Evolutionary conservation across 2,113 vertebrate species (phyloP), one percentile per base, ranked within the genome.

Genomic region (Benitochromis conjunctus): DNA sequence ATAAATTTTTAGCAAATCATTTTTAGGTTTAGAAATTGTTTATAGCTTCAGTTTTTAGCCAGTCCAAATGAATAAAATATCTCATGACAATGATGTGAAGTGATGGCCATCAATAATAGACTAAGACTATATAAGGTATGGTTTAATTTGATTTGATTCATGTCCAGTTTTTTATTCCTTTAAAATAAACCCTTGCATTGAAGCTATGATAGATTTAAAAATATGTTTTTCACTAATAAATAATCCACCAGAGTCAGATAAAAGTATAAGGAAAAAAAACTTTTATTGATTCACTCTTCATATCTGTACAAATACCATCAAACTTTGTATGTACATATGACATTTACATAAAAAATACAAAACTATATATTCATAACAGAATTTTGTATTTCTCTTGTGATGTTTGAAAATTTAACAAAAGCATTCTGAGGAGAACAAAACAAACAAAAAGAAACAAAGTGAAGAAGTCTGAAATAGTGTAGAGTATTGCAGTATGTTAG

Each of bases 321-420:
- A 98, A 99, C 97, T 98, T 99, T 97, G 97, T 99, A 99, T 99
- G 97, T 99, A 99, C 98, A 99, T 98, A 97, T 97, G 97, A 99
- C 98, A 99, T 99, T 99, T 99, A 99, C 99, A 99, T 99, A 99
- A 98, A 99, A 99, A 99, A 98, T 99, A 99, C 98, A 99, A 98
- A 99, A 99, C 98, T 99, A 99, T 99, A 99, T 99, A 99, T 99
- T 98, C 98, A 96, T 95, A 98, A 99, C 97, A 98, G 98, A 98
- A 98, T 98, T 95, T 98, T 97, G 98, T 98, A 98, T 98, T 98
- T 98, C 97, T 98, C 97, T 97, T 97, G 95, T 97, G 97, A 98
- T 97, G 97, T 97, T 98, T 97, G 96, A 98, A 98, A 95, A 98
- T 96, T 38, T n/a, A 64, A 38, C 8, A 34, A 95, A 97, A 97